Conservation (phyloP, 1,140 invertebrate genomes). For the Trichoplusia ni region DNA sequence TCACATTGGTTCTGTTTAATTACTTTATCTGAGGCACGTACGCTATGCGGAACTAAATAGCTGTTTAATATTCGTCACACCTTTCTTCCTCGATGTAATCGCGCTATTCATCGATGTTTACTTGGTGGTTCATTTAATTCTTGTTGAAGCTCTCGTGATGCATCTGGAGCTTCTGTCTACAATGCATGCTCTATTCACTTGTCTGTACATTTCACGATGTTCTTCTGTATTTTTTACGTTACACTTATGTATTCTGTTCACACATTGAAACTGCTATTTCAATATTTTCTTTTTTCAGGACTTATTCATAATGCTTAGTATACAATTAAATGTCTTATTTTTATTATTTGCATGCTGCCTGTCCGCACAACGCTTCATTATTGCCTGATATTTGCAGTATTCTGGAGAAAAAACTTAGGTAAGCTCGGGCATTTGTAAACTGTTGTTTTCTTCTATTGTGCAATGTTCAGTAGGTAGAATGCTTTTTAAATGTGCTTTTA, state of each 20-base stretch:
- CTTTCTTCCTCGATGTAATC: slow-evolving; percentile 25
- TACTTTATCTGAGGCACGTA: slow-evolving; percentile 27
- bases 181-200: slow-evolving; percentile 10
- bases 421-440: slow-evolving; percentile 73
- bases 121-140: slow-evolving; percentile 10
- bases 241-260: background rate
- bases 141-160: slow-evolving; percentile 2
- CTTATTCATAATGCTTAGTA: slow-evolving; percentile 50
- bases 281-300: slow-evolving; percentile 15
- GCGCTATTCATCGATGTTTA: slow-evolving; percentile 5
- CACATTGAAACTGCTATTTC: slow-evolving; percentile 3
- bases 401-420: slow-evolving; percentile 90
- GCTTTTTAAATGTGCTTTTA: slow-evolving; percentile 11
- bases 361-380: slow-evolving; percentile 79
- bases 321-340: slow-evolving; percentile 70
- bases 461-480: slow-evolving; percentile 21
- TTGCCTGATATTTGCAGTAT: slow-evolving; percentile 84
- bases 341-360: slow-evolving; percentile 80
- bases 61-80: slow-evolving; percentile 26
- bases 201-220: background rate
- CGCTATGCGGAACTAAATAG: slow-evolving; percentile 24
- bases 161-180: slow-evolving; percentile 2
- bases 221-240: background rate
- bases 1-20: slow-evolving; percentile 23
- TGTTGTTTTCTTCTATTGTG: slow-evolving; percentile 4